Base-by-base conservation (phyloP, 2,888 invertebrate genomes). In the Helicoverpa assulta region DNA sequence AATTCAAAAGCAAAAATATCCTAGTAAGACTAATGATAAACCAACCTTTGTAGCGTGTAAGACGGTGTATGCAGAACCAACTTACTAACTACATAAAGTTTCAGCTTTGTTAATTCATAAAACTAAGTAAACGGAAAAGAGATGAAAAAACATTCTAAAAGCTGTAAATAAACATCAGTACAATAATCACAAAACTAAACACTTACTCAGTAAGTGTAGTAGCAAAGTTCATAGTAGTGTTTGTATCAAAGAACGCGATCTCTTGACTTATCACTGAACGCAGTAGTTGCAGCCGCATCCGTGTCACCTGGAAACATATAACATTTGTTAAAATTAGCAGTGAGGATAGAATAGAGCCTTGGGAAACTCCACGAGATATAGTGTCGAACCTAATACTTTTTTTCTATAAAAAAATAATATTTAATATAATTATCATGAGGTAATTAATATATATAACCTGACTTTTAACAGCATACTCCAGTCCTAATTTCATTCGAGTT, bases 211-310 rank as follows among this genome's bases (percentile, higher is more conserved):
- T 97, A 80, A 97, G 96, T 72, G 96, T 96, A 73, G 97, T 96
- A 54, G 97, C 97, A 77, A 97, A 97, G 88, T 97, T 97, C 83
- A 97, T 96, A 16, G 96, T 96, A 0, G 96, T 96, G 70, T 96
- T 96, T 10, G 97, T 97, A 86, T 97, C 97, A 84, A 97, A 97
- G 96, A 97, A 97, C 2, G 96, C 96, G 85, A 97, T 97, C 83
- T 97, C 97, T 85, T 97, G 97, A 0, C 97, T 93, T n/a, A 97
- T 90, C 14, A 97, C 97, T 0, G 97, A 94, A 52, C 96, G 93
- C n/a, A 97, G 92, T 71, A 97, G 96, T 73, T 95, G 91, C 80
- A 95, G 92, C 5, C 97, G 94, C n/a, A 97, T 93, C 57, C 97
- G 92, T 0, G 95, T 95, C 50, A 97, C 96, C 95, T 97, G 92